Evolutionary conservation across 1,140 invertebrate species (phyloP).

Genomic region (Panagrolaimus sp.): DNA sequence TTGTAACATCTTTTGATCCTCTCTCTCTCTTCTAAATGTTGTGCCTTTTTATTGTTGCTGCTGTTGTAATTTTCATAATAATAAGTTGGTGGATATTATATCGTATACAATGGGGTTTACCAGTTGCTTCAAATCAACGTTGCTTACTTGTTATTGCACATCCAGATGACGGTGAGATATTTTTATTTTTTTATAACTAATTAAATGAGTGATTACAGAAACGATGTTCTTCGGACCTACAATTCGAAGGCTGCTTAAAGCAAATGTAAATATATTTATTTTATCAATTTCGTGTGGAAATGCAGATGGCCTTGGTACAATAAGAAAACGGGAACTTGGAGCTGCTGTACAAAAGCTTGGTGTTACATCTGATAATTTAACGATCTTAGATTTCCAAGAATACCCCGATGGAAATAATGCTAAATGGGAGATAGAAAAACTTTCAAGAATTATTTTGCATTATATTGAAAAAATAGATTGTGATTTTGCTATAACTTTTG

Average conservation of each 20-base stretch:
- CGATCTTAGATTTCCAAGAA: constrained; percentile 62
- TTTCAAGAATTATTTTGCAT: constrained; percentile 70
- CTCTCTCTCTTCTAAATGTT: no score
- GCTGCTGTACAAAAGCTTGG: constrained; percentile 71
- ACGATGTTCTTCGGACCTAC: constrained; percentile 96
- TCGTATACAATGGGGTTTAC: background rate
- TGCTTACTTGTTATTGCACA: constrained; percentile 77
- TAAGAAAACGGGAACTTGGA: constrained; percentile 72
- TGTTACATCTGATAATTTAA: constrained; percentile 71
- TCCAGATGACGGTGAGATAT: constrained; percentile 73
- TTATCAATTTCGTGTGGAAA: constrained; percentile 79
- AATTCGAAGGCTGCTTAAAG: constrained; percentile 66
- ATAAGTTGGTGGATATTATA: background rate
- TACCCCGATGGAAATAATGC: constrained; percentile 71
- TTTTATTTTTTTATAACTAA: no score
- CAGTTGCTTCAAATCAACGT: constrained; percentile 5
- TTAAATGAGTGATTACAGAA: no score
- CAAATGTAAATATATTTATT: constrained; percentile 69
- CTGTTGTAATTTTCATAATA: background rate
- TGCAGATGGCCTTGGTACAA: constrained; percentile 66
- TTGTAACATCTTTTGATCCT: no score
- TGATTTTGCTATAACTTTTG: constrained; percentile 74
- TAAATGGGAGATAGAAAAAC: constrained; percentile 70
- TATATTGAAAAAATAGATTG: constrained; percentile 66
- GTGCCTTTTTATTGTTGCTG: no score